Evolutionary conservation across 2,888 invertebrate species (phyloP).

Genomic region (Xanthia togata): DNA sequence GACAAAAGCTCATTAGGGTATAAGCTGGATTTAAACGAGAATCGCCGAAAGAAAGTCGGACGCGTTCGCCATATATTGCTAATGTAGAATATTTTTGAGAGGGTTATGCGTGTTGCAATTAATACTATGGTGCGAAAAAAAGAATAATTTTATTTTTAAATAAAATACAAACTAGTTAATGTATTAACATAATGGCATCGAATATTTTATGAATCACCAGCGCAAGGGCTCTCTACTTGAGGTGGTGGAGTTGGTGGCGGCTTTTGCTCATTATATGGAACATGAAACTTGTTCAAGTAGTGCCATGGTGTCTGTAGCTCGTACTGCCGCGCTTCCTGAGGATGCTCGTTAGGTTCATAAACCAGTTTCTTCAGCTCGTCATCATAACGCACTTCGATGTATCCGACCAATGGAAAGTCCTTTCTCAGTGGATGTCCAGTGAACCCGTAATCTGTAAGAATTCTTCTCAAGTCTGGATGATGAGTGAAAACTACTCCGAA

Average conservation of each 20-base stretch:
- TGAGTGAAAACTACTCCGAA: constrained; percentile 84
- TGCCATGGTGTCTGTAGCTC: constrained; percentile 84
- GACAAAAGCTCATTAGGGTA: constrained; percentile 76
- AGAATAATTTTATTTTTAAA: background rate
- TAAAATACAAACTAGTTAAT: background rate
- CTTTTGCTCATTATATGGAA: constrained; percentile 74
- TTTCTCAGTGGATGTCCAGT: constrained; percentile 85
- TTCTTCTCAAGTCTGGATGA: constrained; percentile 85
- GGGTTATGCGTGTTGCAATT: background rate
- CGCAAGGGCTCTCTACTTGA: constrained; percentile 48
- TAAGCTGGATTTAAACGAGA: constrained; percentile 67
- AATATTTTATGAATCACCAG: background rate
- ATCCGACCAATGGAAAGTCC: constrained; percentile 85
- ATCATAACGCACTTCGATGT: constrained; percentile 85
- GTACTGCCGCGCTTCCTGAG: constrained; percentile 81
- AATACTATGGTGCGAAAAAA: background rate
- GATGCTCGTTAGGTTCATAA: constrained; percentile 84
- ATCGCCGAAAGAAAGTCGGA: constrained; percentile 24
- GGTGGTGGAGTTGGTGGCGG: constrained; percentile 52
- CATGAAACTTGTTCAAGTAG: constrained; percentile 82
- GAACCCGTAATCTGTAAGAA: constrained; percentile 87
- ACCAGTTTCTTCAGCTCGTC: constrained; percentile 86
- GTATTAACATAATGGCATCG: background rate
- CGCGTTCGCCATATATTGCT: constrained; percentile 14
- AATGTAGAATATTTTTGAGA: background rate